A percentile compares a stretch with the other conserved stretches of the same genome.
Evolutionary conservation across 2,888 invertebrate genomes (phyloP).

Genomic region (Andrena marginata): DNA sequence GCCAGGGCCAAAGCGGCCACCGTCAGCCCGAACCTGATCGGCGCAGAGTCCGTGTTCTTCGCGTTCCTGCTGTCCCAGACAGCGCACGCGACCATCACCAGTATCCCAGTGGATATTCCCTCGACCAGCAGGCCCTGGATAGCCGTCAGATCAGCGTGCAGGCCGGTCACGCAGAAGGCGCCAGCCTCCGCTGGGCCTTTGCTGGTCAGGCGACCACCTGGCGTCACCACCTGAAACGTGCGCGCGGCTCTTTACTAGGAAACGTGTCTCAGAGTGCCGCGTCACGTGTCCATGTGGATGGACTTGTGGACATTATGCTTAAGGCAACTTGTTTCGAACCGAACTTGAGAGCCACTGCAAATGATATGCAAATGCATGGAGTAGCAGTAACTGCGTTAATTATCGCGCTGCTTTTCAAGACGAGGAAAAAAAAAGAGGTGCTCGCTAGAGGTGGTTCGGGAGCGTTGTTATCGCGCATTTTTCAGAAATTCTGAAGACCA

Average conservation of each 20-base stretch:
- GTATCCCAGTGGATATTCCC: conserved; percentile 80
- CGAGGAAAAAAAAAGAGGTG: no score
- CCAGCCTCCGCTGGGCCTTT: conserved; percentile 19
- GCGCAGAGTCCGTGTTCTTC: conserved; percentile 81
- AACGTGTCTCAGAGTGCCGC: neutral
- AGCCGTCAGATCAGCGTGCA: conserved; percentile 73
- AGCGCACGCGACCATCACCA: conserved; percentile 83
- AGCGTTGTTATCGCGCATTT: neutral
- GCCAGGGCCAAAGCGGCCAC: conserved; percentile 82
- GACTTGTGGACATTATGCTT: neutral
- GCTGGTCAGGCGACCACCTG: conserved; percentile 66
- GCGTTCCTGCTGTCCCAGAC: conserved; percentile 84
- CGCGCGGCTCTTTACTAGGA: neutral
- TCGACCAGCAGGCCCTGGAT: conserved; percentile 83
- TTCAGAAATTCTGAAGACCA: neutral
- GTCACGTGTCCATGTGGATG: neutral
- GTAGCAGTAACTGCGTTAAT: no score
- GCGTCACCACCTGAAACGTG: conserved; percentile 77
- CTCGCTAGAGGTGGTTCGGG: neutral
- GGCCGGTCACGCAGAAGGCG: conserved; percentile 81
- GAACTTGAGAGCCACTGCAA: no score
- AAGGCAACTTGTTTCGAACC: no score
- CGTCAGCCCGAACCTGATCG: conserved; percentile 84
- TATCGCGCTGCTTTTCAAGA: no score
- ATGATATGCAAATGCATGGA: no score